Base-by-base conservation (phyloP, 1,140 invertebrate genomes). In the Coenobita brevimanus region DNA sequence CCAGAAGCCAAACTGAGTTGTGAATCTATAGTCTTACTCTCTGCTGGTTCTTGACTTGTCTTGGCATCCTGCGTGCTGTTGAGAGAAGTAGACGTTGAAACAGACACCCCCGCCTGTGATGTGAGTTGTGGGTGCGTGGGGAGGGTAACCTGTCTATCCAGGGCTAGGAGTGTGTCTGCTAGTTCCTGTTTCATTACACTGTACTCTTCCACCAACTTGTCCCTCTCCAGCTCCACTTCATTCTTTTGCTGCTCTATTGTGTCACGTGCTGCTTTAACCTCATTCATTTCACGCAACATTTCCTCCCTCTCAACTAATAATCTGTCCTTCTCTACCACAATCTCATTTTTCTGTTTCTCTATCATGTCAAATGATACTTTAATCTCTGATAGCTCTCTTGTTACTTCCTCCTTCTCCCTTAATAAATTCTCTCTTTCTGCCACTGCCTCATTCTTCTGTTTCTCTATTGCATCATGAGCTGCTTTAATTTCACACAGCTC, bases 171-270 rank as follows among this genome's bases (percentile, higher is more conserved):
- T 57, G 75, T 57, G 8, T 54, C 60, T 6, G 75, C 75, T 43
- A 79, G n/a, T 79, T 79, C 75, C 36, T 43, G 46, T 13, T 81
- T 64, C 54, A 81, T 38, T 57, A 81, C 64, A 21, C 41, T 81
- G 33, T 81, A 81, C 27, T 64, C 21, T 13, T 81, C 78, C 30
- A 81, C 38, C 57, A 81, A n/a, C 54, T 57, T 64, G 38, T 81
- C 78, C 10, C 78, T 50, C 13, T 81, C 78, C 24, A 36, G 60
- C 41, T 81, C 78, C 24, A 54, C 50, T 27, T 81, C 78, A 38
- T 64, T 64, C 33, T 81, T 81, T 33, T 81, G 36, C 33, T 36
- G 27, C 43, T 81, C 78, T 43, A 76, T 76, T 17, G 24, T 76
- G 24, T 76, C 73, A 46, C 4, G 41, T 1, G 73, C 73, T 27